A percentile compares a stretch with the other conserved stretches of the same genome.
Conservation (phyloP, 2,113 vertebrate species). For the Daboia siamensis region DNA sequence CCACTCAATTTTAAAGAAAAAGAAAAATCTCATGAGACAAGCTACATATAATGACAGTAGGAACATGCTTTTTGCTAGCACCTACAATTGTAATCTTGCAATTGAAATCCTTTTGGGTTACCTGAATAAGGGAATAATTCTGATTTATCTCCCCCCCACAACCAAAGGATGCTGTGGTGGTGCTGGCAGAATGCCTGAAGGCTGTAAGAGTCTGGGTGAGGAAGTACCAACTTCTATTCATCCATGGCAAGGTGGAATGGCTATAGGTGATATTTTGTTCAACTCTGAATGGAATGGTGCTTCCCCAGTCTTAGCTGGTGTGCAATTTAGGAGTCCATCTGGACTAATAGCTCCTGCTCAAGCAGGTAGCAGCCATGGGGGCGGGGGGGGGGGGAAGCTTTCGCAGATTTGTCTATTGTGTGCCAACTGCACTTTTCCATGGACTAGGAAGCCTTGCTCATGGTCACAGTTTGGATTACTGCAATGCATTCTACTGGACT, state of each 20-base stretch:
- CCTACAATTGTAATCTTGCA: neutral
- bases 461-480: too few relatives aligned
- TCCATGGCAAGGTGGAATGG: neutral
- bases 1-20: neutral
- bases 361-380: too few relatives aligned
- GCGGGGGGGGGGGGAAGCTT: too few relatives aligned
- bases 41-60: neutral
- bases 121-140: neutral
- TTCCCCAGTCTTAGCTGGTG: too few relatives aligned
- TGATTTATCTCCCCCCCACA: neutral
- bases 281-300: too few relatives aligned
- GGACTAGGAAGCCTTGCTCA: too few relatives aligned
- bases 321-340: too few relatives aligned
- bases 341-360: too few relatives aligned
- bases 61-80: neutral
- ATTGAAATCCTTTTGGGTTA: neutral
- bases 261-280: too few relatives aligned
- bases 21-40: neutral
- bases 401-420: too few relatives aligned
- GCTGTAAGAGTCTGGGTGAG: neutral
- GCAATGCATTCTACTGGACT: too few relatives aligned
- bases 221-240: neutral
- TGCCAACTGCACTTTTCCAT: too few relatives aligned
- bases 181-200: neutral
- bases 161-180: neutral